A percentile compares a stretch with the other conserved stretches of the same genome.
These are phyloP conservation scores for Agriopis aurantiaria DNA, from an alignment of 2,888 invertebrate species.

Conservation along the genomic window DNA sequence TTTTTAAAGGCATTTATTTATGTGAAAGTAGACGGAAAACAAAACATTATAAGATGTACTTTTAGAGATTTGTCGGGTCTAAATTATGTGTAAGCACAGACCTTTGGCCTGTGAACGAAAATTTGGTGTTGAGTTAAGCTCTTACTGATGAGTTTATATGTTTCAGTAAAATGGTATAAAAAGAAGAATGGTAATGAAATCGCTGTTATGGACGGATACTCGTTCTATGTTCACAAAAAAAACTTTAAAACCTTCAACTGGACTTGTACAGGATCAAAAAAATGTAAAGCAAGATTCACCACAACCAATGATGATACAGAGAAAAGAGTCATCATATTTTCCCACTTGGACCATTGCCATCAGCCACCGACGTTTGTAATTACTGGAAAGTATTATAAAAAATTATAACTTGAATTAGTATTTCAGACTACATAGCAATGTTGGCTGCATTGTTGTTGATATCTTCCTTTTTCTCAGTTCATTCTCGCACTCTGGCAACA, in stretches of 20 bases:
- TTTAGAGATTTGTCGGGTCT: no score
- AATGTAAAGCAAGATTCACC: slow-evolving; percentile 41
- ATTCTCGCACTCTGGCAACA: no score
- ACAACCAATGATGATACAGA: slow-evolving; percentile 21
- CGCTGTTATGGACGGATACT: slow-evolving; percentile 41
- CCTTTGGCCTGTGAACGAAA: no score
- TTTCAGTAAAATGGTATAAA: slow-evolving; percentile 49
- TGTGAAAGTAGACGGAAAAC: no score
- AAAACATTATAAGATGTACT: no score
- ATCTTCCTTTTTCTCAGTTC: no score
- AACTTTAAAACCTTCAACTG: slow-evolving; percentile 28
- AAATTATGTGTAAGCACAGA: no score
- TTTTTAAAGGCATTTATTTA: no score
- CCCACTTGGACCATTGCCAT: slow-evolving; percentile 45
- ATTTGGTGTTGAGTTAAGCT: no score
- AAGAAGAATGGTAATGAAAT: slow-evolving; percentile 51
- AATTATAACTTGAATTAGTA: slow-evolving; percentile 19
- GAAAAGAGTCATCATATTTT: slow-evolving; percentile 27
- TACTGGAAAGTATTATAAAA: slow-evolving; percentile 37
- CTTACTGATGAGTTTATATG: not conserved
- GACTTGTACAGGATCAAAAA: slow-evolving; percentile 40
- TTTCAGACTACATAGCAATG: not conserved
- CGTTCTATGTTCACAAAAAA: slow-evolving; percentile 45
- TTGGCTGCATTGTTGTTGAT: no score
- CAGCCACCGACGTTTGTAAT: slow-evolving; percentile 34